Conservation (phyloP, 2,113 vertebrate species). For the Chloropsis hardwickii region DNA sequence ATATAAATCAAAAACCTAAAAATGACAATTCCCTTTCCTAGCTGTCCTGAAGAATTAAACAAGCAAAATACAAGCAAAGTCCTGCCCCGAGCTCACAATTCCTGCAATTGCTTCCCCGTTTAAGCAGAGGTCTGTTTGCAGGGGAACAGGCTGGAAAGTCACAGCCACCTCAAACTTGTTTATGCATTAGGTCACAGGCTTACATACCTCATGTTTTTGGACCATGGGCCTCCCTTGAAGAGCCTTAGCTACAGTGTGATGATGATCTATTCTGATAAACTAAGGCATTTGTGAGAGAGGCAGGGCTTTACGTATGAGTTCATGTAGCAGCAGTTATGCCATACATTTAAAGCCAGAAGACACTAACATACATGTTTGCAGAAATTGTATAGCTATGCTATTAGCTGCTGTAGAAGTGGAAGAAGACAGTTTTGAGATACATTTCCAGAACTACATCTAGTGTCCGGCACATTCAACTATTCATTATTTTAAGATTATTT, state of each 20-base stretch:
- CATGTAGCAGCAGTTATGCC: background rate
- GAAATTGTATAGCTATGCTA: background rate
- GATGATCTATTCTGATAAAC: background rate
- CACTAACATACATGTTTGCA: background rate
- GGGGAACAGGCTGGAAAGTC: background rate
- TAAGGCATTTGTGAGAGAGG: background rate
- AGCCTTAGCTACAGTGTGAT: background rate
- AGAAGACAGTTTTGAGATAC: background rate
- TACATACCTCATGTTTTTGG: accelerated
- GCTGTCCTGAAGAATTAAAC: background rate
- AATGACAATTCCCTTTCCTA: background rate
- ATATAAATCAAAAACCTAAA: background rate
- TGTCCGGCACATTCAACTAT: background rate
- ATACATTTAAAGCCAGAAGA: background rate
- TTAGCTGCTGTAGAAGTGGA: background rate
- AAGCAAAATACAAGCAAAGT: background rate
- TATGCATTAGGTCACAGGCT: background rate
- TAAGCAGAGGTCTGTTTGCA: background rate
- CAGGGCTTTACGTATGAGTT: background rate
- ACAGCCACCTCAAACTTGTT: background rate
- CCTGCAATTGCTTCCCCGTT: background rate
- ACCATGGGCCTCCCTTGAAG: background rate
- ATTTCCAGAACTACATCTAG: background rate
- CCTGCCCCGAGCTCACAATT: background rate
- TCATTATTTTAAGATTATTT: background rate